Conservation (phyloP, 1,140 invertebrate species). For the Leptopilina clavipes region DNA sequence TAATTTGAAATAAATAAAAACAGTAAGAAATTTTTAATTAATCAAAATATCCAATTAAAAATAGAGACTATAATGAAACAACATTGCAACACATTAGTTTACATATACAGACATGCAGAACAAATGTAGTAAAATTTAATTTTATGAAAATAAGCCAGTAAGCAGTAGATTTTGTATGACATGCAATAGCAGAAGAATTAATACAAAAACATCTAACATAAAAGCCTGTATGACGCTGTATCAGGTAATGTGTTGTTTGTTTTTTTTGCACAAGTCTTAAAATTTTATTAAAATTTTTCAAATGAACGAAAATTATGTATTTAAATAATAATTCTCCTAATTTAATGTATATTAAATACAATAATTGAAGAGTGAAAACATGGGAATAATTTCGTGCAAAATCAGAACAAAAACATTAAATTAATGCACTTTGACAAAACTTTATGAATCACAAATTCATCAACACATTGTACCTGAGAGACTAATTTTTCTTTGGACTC, state of each 20-base stretch:
- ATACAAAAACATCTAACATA: neutral
- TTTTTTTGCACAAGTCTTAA: neutral
- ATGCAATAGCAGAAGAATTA: conserved; percentile 5
- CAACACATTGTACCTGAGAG: conserved; percentile 54
- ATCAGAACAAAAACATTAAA: conserved; percentile 41
- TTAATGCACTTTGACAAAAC: conserved; percentile 33
- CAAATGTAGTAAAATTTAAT: neutral
- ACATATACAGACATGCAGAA: neutral
- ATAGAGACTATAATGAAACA: too few species aligned
- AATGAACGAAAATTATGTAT: neutral
- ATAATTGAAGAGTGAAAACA: neutral
- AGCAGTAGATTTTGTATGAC: neutral
- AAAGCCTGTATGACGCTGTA: neutral
- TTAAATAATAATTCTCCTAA: neutral
- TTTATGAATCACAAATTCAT: conserved; percentile 45
- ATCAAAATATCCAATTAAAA: too few species aligned
- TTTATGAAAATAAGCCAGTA: neutral
- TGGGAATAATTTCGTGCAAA: conserved; percentile 36
- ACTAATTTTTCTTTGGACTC: conserved; percentile 56
- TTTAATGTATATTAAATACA: neutral
- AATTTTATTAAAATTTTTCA: neutral
- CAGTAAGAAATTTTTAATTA: too few species aligned
- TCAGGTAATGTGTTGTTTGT: conserved; percentile 5
- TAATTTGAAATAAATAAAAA: too few species aligned
- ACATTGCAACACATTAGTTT: too few species aligned